phyloP scores from a whole-genome alignment of 2,113 vertebrate species.

The Pycnonotus jocosus region DNA sequence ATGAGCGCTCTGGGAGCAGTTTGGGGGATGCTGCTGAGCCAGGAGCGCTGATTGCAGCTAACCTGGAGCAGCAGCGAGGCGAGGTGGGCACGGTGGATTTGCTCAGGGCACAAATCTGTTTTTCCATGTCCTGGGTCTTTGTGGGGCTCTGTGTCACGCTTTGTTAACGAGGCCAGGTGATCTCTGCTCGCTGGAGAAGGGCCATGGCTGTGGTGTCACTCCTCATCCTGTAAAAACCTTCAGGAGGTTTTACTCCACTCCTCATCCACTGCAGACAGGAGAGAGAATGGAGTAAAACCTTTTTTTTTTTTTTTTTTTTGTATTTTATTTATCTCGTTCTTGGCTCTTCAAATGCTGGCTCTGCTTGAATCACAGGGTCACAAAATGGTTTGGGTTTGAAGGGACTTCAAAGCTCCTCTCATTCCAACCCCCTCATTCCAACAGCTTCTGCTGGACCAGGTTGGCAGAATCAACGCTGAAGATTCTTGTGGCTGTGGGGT shows the following conservation, averaged over 20 bases:
- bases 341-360: neutral
- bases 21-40: neutral
- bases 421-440: neutral
- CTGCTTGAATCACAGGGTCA: accelerated
- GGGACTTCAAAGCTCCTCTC: neutral
- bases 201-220: neutral
- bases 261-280: neutral
- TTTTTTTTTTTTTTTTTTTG: too few relatives aligned
- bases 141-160: neutral
- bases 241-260: neutral
- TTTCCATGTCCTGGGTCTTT: neutral
- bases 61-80: neutral
- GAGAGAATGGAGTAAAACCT: neutral
- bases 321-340: neutral
- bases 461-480: neutral
- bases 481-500: neutral
- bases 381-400: neutral
- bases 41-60: neutral
- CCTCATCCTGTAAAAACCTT: neutral
- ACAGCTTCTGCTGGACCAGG: neutral
- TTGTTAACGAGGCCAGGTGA: neutral
- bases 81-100: neutral
- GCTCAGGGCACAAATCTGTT: neutral
- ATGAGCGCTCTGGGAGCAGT: constrained; percentile 14
- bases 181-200: neutral